These are phyloP conservation scores for Rhogogaster chlorosoma DNA, from an alignment of 2,888 invertebrate genomes.

Conservation along the genomic window DNA sequence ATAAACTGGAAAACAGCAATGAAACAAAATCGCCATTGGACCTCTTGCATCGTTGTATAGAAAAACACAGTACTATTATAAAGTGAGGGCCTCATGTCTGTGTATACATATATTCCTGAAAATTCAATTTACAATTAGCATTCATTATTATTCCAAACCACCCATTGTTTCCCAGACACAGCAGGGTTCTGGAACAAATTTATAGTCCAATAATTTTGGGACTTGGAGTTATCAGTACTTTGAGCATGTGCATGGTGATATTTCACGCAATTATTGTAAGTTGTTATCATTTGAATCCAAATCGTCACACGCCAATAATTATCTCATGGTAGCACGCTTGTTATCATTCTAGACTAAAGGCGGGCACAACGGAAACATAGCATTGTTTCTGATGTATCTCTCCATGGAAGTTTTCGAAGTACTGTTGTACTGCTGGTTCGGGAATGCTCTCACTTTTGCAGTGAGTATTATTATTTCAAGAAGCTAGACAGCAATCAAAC, in stretches of 20 bases:
- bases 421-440: constrained; percentile 41
- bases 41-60: constrained; percentile 9
- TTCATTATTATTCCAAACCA: background rate
- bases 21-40: background rate
- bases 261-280: constrained; percentile 36
- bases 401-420: constrained; percentile 39
- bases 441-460: constrained; percentile 18
- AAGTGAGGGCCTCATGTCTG: constrained; percentile 6
- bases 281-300: background rate
- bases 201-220: constrained; percentile 35
- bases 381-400: constrained; percentile 31
- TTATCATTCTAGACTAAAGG: constrained; percentile 8
- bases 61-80: constrained; percentile 27
- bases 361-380: constrained; percentile 35
- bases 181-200: constrained; percentile 30
- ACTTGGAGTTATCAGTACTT: constrained; percentile 38
- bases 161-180: constrained; percentile 2
- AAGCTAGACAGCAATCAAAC: background rate
- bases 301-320: background rate
- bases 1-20: background rate
- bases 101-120: background rate
- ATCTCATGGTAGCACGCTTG: background rate
- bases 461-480: background rate
- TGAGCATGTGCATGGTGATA: constrained; percentile 46
- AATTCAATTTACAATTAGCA: background rate